Percentiles rank a stretch among this genome's conserved stretches.
These are phyloP conservation scores for Dolichotis patagonum DNA, from an alignment of 2,113 vertebrate genomes.

Conservation along the genomic window DNA sequence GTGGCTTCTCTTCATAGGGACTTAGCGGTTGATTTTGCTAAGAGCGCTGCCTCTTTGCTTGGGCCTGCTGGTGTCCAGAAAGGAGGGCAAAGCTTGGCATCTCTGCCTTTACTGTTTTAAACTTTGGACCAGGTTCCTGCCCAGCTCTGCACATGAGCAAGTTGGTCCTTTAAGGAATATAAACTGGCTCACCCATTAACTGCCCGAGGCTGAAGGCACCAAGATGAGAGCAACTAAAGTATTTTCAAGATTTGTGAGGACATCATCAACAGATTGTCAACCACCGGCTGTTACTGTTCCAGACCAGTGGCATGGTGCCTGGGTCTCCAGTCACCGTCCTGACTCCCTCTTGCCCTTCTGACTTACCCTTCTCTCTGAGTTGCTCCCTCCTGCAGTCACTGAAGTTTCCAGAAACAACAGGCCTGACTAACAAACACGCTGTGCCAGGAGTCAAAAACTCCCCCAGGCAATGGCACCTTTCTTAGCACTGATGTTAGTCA, in stretches of 20 bases:
- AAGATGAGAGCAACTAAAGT: not conserved
- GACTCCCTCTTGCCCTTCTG: not conserved
- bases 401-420: not conserved
- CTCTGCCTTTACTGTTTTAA: not conserved
- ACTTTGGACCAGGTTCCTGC: not conserved
- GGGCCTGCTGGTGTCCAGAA: not conserved
- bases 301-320: not conserved
- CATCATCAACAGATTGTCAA: not conserved
- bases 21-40: not conserved
- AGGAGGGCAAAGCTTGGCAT: not conserved
- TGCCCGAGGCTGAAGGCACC: not conserved
- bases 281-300: not conserved
- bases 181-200: not conserved
- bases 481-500: not conserved
- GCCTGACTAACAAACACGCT: not conserved
- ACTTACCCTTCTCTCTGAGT: not conserved
- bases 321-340: not conserved
- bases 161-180: not conserved
- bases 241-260: not conserved
- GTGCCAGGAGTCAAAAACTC: not conserved
- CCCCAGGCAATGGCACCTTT: not conserved
- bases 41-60: not conserved
- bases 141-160: not conserved
- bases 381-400: not conserved
- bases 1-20: not conserved